phyloP scores from a whole-genome alignment of 2,797 vertebrate species.

The Zalophus californianus region DNA sequence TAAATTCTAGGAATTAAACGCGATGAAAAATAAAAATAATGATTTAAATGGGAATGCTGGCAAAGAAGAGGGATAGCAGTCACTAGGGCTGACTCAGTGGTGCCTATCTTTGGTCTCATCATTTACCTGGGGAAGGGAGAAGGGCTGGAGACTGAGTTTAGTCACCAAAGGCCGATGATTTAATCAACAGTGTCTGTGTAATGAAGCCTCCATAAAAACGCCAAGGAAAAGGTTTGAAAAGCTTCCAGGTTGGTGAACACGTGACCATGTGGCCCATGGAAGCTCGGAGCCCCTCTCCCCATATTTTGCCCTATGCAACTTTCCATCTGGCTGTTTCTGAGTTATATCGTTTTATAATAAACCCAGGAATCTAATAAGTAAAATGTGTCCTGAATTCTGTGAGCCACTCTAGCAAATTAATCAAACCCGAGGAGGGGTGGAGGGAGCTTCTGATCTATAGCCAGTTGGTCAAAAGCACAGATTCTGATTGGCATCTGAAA shows the following conservation, averaged over 20 bases:
- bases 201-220: neutral
- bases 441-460: neutral
- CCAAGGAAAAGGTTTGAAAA: neutral
- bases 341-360: neutral
- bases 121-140: neutral
- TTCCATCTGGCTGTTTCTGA: neutral
- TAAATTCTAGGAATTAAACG: conserved; percentile 20
- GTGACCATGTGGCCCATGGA: rapidly evolving
- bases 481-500: neutral
- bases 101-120: neutral
- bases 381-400: neutral
- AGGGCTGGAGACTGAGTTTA: neutral
- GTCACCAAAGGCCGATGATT: neutral
- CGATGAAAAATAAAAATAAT: conserved; percentile 3
- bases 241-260: neutral
- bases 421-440: neutral
- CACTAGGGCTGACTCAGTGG: neutral
- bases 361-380: neutral
- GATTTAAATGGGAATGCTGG: neutral
- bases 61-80: neutral
- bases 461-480: neutral
- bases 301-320: neutral
- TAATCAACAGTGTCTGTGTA: neutral
- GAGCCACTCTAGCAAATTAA: neutral
- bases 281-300: neutral